These are phyloP conservation scores for Callithrix jacchus DNA, from an alignment of 2,113 vertebrate genomes.

Conservation along the genomic window DNA sequence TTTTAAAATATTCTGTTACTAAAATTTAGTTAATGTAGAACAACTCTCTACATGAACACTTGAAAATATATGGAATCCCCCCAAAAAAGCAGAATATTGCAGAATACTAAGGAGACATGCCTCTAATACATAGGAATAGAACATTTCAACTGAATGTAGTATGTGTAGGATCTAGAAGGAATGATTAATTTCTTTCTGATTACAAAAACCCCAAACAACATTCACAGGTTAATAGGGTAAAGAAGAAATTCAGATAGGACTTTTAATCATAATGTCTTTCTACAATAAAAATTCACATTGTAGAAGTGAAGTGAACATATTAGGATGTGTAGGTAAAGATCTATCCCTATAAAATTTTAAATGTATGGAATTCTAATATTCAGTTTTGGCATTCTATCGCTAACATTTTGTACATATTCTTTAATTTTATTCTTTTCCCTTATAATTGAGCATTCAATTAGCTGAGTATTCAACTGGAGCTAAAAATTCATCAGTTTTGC, in stretches of 20 bases:
- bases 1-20: not conserved
- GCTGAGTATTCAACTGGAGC: not conserved
- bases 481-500: slow-evolving; percentile 42
- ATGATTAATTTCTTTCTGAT: not conserved
- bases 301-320: slow-evolving; percentile 11
- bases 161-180: not conserved
- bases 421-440: slow-evolving; percentile 43
- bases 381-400: not conserved
- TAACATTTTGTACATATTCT: slow-evolving; percentile 22
- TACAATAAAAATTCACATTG: not conserved
- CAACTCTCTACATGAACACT: not conserved
- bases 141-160: not conserved
- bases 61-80: not conserved
- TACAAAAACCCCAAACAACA: not conserved
- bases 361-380: not conserved
- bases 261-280: not conserved
- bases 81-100: not conserved
- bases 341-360: not conserved
- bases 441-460: slow-evolving; percentile 53
- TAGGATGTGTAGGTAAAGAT: not conserved
- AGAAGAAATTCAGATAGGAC: not conserved
- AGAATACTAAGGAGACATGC: not conserved
- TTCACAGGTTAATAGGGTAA: not conserved
- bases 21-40: not conserved
- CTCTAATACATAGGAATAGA: not conserved